Base-by-base conservation (phyloP, 92 coral and sea anemone genomes). In the Umimayanthus kanabou region DNA sequence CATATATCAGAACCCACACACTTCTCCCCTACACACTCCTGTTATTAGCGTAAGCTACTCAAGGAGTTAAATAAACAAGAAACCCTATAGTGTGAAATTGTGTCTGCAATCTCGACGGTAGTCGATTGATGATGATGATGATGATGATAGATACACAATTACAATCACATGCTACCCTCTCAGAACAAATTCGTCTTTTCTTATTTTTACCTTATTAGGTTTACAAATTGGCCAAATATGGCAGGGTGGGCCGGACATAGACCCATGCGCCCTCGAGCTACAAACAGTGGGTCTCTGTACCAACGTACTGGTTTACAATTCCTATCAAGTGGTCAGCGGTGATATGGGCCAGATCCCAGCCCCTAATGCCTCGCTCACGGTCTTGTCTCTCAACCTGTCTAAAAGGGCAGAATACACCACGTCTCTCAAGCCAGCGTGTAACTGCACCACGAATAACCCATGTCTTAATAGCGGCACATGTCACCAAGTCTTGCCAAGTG, bases 341-440 rank as follows among this genome's bases (percentile, higher is more conserved):
- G 94, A 96, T 81, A 90, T 92, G 84, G 99, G 99, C 55, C 93
- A 95, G 73, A 83, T 93, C 53, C 98, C 99, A 37, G 95, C 99
- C 74, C 98, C 98, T 25, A 80, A 78, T 18, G 69, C 88, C 73
- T 95, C 98, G 42, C 90, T 95, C 42, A 95, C 96, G 73, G 91
- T 96, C 61, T 92, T 96, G 40, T 95, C 95, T 39, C 90, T 96
- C 25, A 92, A 96, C 75, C 82, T 93, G 14, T 40, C 89, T 42
- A 91, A 91, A 22, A 87, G 30, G 53, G 98, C 93, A 16, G 71
- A 82, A 14, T 93, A 95, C 86, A 69, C 81, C 15, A 86, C 94
- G n/a, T 29, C 85, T 25, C 65, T 93, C 6, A 88, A 89, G 47
- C 90, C 81, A 5, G 73, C 81, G 14, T 74, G 84, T 4, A 76